Base-by-base conservation (phyloP, 1,140 invertebrate species). In the Nephotettix cincticeps region DNA sequence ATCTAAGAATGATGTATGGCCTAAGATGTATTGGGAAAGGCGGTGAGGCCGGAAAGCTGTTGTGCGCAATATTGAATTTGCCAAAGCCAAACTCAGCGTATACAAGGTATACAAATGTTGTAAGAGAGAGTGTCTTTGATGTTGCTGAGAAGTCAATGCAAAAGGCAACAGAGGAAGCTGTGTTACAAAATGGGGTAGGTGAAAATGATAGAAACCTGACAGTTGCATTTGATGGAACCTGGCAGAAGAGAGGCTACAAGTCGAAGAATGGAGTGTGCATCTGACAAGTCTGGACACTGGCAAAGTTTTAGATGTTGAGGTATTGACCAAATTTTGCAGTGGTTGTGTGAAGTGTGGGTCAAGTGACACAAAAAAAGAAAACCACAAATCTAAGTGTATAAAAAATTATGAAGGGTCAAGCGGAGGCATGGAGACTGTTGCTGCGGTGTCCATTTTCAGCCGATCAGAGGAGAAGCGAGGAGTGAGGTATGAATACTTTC, bases 251-350 rank as follows among this genome's bases (percentile, higher is more conserved):
- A 27, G 70, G 70, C 14, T 64, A 28, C 66, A 54, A 23, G n/a
- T 71, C 70, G 32, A 68, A 69, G 17, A 71, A 66, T 30, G 64
- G 65, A 21, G 23, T 19, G 19, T 47, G 29, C 25, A 70, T 67
- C 32, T 68, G 25, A 71, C 70, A n/a, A 71, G 68, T 71, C 28
- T 51, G 11, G 70, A 71, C 45, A 71, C 70, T 29, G 70, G 70
- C 6, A 71, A 71, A 51, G 70, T 71, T n/a, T 21, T 71, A 40
- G 36, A 40, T 40, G 36, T 40, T 17, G 36, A 40, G 36, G 36
- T 40, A 40, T 40, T 40, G 36, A 40, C 36, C 6, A 40, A 40
- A 40, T 40, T 40, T 40, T 9, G 36, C 36, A 40, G 6, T 40
- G 36, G 36, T 40, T 40, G 36, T 40, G 36, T 40, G 6, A 40